Evolutionary conservation across 2,113 vertebrate species (phyloP).

Genomic region (Rhineura floridana): DNA sequence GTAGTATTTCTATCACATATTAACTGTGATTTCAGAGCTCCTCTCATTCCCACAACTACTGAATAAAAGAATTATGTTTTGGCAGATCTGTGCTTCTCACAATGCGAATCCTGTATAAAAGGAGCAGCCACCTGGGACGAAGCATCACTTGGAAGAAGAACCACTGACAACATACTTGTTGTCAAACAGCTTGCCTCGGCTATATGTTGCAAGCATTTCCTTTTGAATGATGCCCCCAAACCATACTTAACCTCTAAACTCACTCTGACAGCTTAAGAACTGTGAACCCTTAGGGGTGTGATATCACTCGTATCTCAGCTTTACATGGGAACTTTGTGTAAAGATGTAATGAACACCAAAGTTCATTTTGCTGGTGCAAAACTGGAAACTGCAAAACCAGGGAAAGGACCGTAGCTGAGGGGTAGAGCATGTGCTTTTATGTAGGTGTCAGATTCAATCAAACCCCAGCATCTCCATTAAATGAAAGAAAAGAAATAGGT

Average conservation of each 20-base stretch:
- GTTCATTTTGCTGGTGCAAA: conserved; percentile 19
- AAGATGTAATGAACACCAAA: neutral
- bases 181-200: conserved; percentile 24
- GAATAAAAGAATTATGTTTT: rapidly evolving
- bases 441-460: neutral
- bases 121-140: conserved; percentile 38
- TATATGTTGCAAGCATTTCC: conserved; percentile 43
- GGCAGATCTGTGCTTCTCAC: conserved; percentile 15
- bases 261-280: neutral
- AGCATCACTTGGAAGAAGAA: conserved; percentile 11
- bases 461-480: neutral
- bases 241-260: conserved; percentile 33
- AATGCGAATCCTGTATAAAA: conserved; percentile 39
- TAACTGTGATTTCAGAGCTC: neutral
- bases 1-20: neutral
- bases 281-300: neutral
- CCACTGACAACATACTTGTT: conserved; percentile 32
- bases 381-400: neutral
- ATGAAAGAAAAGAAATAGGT: neutral
- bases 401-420: neutral
- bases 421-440: neutral
- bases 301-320: neutral
- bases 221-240: conserved; percentile 19
- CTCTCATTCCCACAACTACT: neutral
- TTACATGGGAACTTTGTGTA: neutral